Base-by-base conservation (phyloP, 2,113 vertebrate species). In the Nanorana parkeri region DNA sequence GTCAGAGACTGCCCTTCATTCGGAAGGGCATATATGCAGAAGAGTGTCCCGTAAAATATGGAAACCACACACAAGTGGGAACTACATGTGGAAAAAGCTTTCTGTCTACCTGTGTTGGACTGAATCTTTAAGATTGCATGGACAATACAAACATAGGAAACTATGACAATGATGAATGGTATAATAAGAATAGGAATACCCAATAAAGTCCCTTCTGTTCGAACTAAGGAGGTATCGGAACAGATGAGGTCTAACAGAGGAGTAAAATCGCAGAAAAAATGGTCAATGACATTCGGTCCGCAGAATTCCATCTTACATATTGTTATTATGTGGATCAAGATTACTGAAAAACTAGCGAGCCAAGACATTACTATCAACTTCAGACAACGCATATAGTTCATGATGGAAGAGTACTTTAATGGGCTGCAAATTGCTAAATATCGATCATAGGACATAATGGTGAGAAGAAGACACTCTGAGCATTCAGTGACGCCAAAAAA, bases 191-290 rank as follows among this genome's bases (percentile, higher is more conserved):
- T 1, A 20, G 26, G 54, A 17, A 47, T 21, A 23, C 47, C 15
- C 5, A 68, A 5, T 24, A 68, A 47, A 32, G 28, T 36, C 2
- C 17, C 23, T 56, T 55, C 13, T 60, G n/a, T 5, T n/a, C 56
- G 28, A 13, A 56, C n/a, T 4, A 58, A 3, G 2, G 8, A 56
- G 8, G 29, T 68, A 56, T 58, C 54, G 1, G 77, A 60, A 4
- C 64, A 68, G 0, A 66, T 58, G 0, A 79, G 16, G 5, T 36
- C 21, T 15, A 79, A 3, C 19, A 79, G 1, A 3, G 66, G 66
- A 69, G 20, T 16, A 4, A 69, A 36, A 36, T 79, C 66, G 32
- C 66, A 79, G 19, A 79, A 79, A 17, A 79, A 79, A 41, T 79
- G 65, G 56, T 79, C 66, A 5, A 79, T 79, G n/a, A 56, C 24